These are phyloP conservation scores for Chaunax sp. DNA, from an alignment of 2,797 vertebrate genomes.

Conservation along the genomic window DNA sequence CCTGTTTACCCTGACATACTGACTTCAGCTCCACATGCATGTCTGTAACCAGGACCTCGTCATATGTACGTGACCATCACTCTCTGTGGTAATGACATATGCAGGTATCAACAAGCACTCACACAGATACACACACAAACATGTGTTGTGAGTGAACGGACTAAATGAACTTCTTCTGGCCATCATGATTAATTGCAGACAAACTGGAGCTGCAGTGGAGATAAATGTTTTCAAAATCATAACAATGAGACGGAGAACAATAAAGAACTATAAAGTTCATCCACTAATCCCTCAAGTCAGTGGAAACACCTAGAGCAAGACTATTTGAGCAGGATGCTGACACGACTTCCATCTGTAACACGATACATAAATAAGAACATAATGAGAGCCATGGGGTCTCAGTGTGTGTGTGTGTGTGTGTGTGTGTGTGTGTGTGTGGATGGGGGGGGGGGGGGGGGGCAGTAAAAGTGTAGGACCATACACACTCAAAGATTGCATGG, in stretches of 20 bases:
- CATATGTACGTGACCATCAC: no score
- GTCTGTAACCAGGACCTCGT: no score
- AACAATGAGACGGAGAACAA: slow-evolving; percentile 9
- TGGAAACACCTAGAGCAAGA: slow-evolving; percentile 50
- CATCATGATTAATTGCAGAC: slow-evolving; percentile 3
- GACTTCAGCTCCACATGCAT: no score
- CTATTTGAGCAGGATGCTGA: slow-evolving; percentile 69
- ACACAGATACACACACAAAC: neutral
- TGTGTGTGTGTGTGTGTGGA: no score
- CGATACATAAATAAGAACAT: slow-evolving; percentile 81
- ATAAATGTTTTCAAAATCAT: slow-evolving; percentile 10
- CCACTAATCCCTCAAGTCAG: slow-evolving; percentile 17
- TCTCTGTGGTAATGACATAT: neutral
- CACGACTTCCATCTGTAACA: slow-evolving; percentile 81
- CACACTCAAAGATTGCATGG: slow-evolving; percentile 56
- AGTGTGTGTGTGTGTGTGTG: no score
- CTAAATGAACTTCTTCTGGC: slow-evolving; percentile 4
- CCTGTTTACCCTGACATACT: no score
- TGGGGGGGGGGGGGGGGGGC: slow-evolving; percentile 55
- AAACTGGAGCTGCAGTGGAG: slow-evolving; percentile 13
- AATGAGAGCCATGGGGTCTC: slow-evolving; percentile 76
- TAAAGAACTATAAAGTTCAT: slow-evolving; percentile 9
- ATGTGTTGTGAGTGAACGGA: neutral
- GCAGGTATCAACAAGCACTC: neutral
- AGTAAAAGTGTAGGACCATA: slow-evolving; percentile 17